phyloP scores from a whole-genome alignment of 2,888 invertebrate genomes.

The Cheilosia urbana region DNA sequence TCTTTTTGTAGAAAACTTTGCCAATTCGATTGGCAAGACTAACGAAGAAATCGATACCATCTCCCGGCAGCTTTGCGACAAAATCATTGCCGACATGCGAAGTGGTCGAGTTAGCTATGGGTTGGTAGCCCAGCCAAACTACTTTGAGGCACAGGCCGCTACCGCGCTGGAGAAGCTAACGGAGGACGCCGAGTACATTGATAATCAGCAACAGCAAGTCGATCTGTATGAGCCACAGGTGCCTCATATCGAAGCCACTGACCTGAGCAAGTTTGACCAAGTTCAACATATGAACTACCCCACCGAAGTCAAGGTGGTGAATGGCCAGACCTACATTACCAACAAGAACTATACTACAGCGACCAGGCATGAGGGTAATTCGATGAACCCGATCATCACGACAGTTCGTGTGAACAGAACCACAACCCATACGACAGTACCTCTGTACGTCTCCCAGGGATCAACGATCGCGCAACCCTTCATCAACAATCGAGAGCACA shows the following conservation, averaged over 20 bases:
- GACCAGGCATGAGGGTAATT: slow-evolving; percentile 74
- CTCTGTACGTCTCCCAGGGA: slow-evolving; percentile 61
- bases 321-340: slow-evolving; percentile 82
- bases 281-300: slow-evolving; percentile 81
- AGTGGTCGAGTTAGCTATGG: slow-evolving; percentile 79
- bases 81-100: slow-evolving; percentile 81
- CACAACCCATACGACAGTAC: slow-evolving; percentile 76
- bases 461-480: slow-evolving; percentile 43
- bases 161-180: slow-evolving; percentile 78
- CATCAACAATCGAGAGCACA: slow-evolving; percentile 68
- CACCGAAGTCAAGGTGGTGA: slow-evolving; percentile 81
- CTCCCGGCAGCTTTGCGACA: slow-evolving; percentile 77
- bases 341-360: slow-evolving; percentile 82
- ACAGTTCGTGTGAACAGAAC: slow-evolving; percentile 77
- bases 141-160: slow-evolving; percentile 81
- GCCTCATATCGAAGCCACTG: slow-evolving; percentile 77
- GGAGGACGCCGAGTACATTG: slow-evolving; percentile 67
- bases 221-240: slow-evolving; percentile 75
- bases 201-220: slow-evolving; percentile 77
- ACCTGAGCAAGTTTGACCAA: slow-evolving; percentile 80
- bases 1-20: slow-evolving; percentile 78
- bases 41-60: slow-evolving; percentile 79
- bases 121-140: slow-evolving; percentile 80
- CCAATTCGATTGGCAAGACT: slow-evolving; percentile 80
- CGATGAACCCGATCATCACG: slow-evolving; percentile 75